phyloP scores from a whole-genome alignment of 1,140 invertebrate species.

The Hyphantria cunea region DNA sequence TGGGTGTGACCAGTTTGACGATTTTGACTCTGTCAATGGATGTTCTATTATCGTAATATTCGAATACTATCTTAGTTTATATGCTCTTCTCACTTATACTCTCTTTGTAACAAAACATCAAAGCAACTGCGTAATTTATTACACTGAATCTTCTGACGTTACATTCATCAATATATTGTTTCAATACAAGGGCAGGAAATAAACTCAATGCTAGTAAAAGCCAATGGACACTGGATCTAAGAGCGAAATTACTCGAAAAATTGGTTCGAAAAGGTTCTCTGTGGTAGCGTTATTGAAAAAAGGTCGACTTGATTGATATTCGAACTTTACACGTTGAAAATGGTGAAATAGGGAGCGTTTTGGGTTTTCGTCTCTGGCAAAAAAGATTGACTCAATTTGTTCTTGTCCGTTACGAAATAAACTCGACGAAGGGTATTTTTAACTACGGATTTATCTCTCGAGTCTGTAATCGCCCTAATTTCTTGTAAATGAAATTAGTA shows the following conservation, averaged over 20 bases:
- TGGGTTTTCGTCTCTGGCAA: conserved; percentile 69
- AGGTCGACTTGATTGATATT: conserved; percentile 76
- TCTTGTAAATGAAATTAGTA: conserved; percentile 58
- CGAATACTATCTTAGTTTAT: no score
- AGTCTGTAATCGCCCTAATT: conserved; percentile 64
- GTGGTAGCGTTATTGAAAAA: conserved; percentile 77
- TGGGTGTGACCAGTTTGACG: no score
- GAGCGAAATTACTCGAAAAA: conserved; percentile 75
- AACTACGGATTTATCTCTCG: conserved; percentile 71
- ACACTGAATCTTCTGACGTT: neutral
- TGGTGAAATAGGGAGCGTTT: conserved; percentile 61
- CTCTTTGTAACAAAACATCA: neutral
- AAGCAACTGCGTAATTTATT: conserved; percentile 1
- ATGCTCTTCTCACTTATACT: no score
- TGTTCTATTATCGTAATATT: no score
- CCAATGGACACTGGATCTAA: conserved; percentile 57
- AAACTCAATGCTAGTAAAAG: conserved; percentile 39
- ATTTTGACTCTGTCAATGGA: no score
- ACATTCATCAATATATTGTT: conserved; percentile 17
- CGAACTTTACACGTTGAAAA: conserved; percentile 75
- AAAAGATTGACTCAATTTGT: conserved; percentile 79
- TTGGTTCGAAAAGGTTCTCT: conserved; percentile 58
- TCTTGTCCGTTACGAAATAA: conserved; percentile 75
- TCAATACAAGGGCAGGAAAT: conserved; percentile 27
- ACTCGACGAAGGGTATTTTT: conserved; percentile 69